Base-by-base conservation (phyloP, 2,113 vertebrate species). In the Apistogramma diplotaenia region DNA sequence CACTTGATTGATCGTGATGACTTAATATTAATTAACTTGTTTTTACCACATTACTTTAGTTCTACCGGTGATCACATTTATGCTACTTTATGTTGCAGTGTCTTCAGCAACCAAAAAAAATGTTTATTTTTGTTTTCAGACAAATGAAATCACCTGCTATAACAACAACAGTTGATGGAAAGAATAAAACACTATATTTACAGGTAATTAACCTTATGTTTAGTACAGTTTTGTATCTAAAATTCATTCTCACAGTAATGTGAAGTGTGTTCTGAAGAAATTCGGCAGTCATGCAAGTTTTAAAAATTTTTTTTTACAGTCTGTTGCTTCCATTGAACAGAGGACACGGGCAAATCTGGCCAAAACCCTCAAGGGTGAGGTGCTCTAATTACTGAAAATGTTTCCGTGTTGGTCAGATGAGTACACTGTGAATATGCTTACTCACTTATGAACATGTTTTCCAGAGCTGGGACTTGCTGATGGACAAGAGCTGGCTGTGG, bases 121-220 rank as follows among this genome's bases (percentile, higher is more conserved):
- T 61, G 62, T 70, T 11, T 31, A 2, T 57, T 10, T 76, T 23
- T 87, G 25, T 74, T 46, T 89, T 23, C 86, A 99, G 98, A 90
- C 97, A 99, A 89, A 99, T 99, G 97, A 98, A 97, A 91, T 97
- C 97, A 88, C 97, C 97, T 90, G 97, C 97, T 23, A 96, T 99
- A 90, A 98, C 98, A 82, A 96, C 97, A 77, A 98, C 97, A 51
- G 91, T 97, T 91, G 97, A 97, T 61, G 98, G 97, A 27, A 97
- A 96, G 88, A 97, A 98, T 93, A 98, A 97, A 93, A 99, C 98
- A 33, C 96, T 99, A 82, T 99, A 99, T 93, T 94, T 99, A 95
- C 97, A 98, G 97, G 97, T 98, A 93, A 95, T 73, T 33, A 62
- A 74, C 3, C 12, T 33, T 29, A 77, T 51, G n/a, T 18, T 78